Evolutionary conservation across 2,113 vertebrate species (phyloP).

Genomic region (Setophaga kirtlandii): DNA sequence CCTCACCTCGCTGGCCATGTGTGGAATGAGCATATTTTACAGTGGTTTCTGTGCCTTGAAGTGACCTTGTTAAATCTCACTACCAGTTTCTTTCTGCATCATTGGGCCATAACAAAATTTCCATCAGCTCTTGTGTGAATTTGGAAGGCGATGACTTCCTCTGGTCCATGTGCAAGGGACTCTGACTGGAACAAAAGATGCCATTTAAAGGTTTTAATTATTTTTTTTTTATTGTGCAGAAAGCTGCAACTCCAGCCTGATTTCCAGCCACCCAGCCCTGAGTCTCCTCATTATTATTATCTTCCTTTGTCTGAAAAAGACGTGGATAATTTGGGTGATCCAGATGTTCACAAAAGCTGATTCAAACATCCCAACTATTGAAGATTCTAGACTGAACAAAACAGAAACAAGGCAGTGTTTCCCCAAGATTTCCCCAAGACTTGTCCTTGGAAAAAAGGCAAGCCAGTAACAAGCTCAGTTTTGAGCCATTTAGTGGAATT

Average conservation of each 20-base stretch:
- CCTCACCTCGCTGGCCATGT: background rate
- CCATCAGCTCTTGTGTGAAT: conserved; percentile 41
- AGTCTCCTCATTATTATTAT: background rate
- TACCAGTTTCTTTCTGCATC: conserved; percentile 46
- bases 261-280: background rate
- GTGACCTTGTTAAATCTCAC: conserved; percentile 68
- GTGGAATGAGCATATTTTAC: conserved; percentile 35
- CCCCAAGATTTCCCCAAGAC: background rate
- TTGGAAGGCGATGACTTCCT: background rate
- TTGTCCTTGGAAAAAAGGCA: background rate
- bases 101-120: conserved; percentile 53
- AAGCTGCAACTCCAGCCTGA: background rate
- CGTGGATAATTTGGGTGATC: background rate
- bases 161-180: background rate
- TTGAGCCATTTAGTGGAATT: background rate
- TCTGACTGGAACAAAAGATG: conserved; percentile 37
- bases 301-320: background rate
- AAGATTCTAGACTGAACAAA: background rate
- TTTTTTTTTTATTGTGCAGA: background rate
- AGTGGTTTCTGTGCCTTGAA: conserved; percentile 45
- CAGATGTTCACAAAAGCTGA: background rate
- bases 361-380: background rate
- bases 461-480: background rate
- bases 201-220: conserved; percentile 10
- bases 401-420: background rate